phyloP scores from a whole-genome alignment of 2,888 invertebrate species.

The Pseudococcus viburni region DNA sequence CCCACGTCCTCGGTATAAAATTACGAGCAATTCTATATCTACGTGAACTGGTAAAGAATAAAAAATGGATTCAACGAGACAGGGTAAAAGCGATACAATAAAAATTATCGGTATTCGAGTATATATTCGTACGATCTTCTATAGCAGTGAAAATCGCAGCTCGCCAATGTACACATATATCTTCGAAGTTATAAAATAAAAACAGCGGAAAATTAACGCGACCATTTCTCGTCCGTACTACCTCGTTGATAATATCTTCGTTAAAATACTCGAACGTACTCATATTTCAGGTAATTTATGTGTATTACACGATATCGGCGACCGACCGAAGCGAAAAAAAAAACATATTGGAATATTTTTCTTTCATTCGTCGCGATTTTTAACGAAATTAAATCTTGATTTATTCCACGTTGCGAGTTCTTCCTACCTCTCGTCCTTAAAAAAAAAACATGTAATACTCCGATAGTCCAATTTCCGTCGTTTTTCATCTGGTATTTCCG shows the following conservation, averaged over 20 bases:
- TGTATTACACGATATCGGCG: not conserved
- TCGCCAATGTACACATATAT: not conserved
- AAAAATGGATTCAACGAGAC: constrained; percentile 18
- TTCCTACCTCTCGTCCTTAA: not conserved
- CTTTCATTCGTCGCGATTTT: not conserved
- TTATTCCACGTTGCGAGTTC: not conserved
- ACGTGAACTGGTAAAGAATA: not conserved
- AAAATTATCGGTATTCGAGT: constrained; percentile 25
- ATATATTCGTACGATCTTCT: not conserved
- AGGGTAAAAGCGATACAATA: not conserved
- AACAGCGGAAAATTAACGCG: constrained; percentile 6
- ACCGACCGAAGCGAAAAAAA: not conserved
- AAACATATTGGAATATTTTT: not conserved
- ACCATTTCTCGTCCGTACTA: not conserved
- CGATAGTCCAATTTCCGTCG: not conserved
- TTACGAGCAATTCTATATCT: not conserved
- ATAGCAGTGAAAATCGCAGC: not conserved
- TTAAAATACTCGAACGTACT: not conserved
- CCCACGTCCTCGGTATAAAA: not conserved
- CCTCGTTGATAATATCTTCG: constrained; percentile 25
- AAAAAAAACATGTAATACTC: not conserved
- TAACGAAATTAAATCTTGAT: constrained; percentile 25
- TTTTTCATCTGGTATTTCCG: not conserved
- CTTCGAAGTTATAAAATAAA: not conserved
- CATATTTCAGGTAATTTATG: constrained; percentile 9